These are phyloP conservation scores for Mimumesa dahlbomi DNA, from an alignment of 2,888 invertebrate species.

Conservation along the genomic window DNA sequence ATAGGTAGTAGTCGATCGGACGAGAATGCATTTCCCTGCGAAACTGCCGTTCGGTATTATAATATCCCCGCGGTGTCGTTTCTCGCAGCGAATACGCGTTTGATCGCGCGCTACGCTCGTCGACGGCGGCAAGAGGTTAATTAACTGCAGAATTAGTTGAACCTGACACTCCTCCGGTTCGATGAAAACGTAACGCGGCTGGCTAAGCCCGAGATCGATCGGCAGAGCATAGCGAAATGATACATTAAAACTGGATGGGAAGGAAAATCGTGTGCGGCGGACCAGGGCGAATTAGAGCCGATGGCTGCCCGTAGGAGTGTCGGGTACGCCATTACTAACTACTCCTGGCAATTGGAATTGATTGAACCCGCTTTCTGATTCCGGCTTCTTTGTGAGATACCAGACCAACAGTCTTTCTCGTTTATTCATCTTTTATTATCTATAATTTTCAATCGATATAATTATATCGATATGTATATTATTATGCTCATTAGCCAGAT, in stretches of 20 bases:
- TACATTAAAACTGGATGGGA: conserved; percentile 13
- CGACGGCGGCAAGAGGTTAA: conserved; percentile 53
- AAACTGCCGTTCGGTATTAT: conserved; percentile 2
- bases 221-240: conserved; percentile 1
- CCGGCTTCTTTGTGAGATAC: background rate
- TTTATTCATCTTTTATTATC: no score
- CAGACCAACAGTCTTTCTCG: background rate
- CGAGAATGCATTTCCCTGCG: no score
- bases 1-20: no score
- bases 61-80: conserved; percentile 21
- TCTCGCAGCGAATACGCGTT: conserved; percentile 5
- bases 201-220: conserved; percentile 11
- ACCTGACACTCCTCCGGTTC: conserved; percentile 44
- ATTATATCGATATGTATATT: no score
- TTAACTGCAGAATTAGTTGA: conserved; percentile 61
- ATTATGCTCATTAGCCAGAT: no score
- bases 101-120: background rate
- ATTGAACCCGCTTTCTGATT: conserved; percentile 5
- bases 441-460: no score
- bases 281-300: conserved; percentile 8
- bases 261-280: conserved; percentile 13
- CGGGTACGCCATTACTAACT: background rate
- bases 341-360: background rate
- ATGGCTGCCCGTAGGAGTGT: conserved; percentile 1
- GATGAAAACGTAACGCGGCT: conserved; percentile 19